Conservation (phyloP, 2,113 vertebrate genomes). For the Centropus bengalensis region DNA sequence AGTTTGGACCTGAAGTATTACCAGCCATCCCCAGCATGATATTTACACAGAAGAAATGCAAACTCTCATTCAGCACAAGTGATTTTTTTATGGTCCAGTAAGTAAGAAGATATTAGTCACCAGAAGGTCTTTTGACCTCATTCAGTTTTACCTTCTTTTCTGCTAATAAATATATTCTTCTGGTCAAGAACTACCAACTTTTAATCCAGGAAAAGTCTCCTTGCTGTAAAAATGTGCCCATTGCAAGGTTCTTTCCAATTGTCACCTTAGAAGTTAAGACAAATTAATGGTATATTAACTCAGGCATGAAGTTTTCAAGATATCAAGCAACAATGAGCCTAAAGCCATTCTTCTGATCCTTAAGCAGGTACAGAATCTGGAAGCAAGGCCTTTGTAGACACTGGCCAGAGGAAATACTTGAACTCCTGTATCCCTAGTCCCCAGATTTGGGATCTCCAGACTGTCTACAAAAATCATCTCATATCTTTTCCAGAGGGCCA, state of each 20-base stretch:
- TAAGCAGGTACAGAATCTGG: neutral
- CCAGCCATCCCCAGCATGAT: neutral
- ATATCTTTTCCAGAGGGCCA: neutral
- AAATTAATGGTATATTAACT: neutral
- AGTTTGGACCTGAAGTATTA: slow-evolving; percentile 8
- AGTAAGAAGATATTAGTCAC: slow-evolving; percentile 28
- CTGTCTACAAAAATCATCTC: neutral
- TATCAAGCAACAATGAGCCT: neutral
- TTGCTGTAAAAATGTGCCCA: neutral
- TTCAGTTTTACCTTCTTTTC: neutral
- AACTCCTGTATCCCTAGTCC: neutral
- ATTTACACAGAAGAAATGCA: slow-evolving; percentile 38
- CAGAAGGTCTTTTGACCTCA: neutral
- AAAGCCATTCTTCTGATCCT: neutral
- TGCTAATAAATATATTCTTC: slow-evolving; percentile 4
- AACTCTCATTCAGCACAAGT: slow-evolving; percentile 7
- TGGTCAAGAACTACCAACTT: neutral
- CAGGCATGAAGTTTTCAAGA: neutral
- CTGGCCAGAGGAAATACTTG: neutral
- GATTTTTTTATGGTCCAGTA: slow-evolving; percentile 36
- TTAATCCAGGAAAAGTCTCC: neutral
- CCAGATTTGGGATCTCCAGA: neutral
- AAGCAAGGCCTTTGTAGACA: neutral
- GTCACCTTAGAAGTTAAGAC: neutral
- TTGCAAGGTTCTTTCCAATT: neutral